phyloP scores from a whole-genome alignment of 2,888 invertebrate species.

The Drosophila paracracens region DNA sequence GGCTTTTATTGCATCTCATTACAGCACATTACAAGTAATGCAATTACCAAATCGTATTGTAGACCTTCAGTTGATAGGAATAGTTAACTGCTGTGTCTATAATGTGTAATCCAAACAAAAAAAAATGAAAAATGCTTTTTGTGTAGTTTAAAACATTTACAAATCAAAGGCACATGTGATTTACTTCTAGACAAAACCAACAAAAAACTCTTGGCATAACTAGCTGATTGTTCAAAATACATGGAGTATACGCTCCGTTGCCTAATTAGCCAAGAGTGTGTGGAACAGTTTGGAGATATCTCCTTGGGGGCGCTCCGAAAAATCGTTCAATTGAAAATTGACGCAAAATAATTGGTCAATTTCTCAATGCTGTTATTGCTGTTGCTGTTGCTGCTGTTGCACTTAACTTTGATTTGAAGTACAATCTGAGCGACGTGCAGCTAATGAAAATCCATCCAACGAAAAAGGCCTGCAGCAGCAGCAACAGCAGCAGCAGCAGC shows the following conservation, averaged over 20 bases:
- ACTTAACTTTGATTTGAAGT: constrained; percentile 79
- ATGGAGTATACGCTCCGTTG: constrained; percentile 62
- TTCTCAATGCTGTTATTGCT: constrained; percentile 53
- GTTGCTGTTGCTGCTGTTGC: constrained; percentile 45
- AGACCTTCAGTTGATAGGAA: constrained; percentile 36
- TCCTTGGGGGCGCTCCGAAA: constrained; percentile 46
- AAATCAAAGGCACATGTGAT: constrained; percentile 36
- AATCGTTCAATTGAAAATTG: constrained; percentile 65
- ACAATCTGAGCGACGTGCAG: constrained; percentile 57
- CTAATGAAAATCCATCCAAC: constrained; percentile 49
- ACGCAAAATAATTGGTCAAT: constrained; percentile 67
- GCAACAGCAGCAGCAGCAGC: constrained; percentile 1
- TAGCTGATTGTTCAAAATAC: constrained; percentile 9
- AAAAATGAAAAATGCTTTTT: constrained; percentile 16
- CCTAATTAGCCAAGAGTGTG: constrained; percentile 64
- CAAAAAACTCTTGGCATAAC: constrained; percentile 1
- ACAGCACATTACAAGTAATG: constrained; percentile 26
- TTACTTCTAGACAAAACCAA: constrained; percentile 30
- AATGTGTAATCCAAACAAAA: not conserved
- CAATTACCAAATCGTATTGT: constrained; percentile 27
- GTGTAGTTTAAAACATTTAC: constrained; percentile 37
- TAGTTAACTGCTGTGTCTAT: not conserved
- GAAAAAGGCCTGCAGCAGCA: constrained; percentile 50
- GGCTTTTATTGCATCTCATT: constrained; percentile 33
- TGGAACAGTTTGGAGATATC: constrained; percentile 18